These are phyloP conservation scores for Dolichotis patagonum DNA, from an alignment of 2,113 vertebrate genomes.

Conservation along the genomic window DNA sequence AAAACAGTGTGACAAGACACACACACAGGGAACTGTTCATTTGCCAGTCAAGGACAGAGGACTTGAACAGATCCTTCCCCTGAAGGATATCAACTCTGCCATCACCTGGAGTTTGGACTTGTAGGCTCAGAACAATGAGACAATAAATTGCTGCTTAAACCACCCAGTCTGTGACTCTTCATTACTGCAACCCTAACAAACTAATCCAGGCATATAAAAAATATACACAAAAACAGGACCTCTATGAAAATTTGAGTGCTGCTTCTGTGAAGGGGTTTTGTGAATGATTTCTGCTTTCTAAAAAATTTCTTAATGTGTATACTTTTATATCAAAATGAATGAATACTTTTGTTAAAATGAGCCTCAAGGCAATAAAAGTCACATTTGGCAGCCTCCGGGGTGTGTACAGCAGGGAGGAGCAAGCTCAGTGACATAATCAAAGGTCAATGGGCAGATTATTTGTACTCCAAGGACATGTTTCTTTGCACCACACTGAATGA, in stretches of 20 bases:
- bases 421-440: background rate
- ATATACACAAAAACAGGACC: background rate
- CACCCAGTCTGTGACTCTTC: background rate
- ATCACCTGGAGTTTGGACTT: background rate
- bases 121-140: background rate
- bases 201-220: background rate
- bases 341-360: constrained; percentile 1
- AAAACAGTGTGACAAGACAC: background rate
- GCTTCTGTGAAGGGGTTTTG: background rate
- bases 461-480: background rate
- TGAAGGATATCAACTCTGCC: background rate
- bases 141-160: background rate
- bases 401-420: background rate
- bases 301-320: background rate
- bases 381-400: background rate
- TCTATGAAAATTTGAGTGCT: background rate
- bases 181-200: background rate
- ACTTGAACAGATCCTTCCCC: background rate
- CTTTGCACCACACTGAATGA: background rate
- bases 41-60: background rate
- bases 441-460: background rate
- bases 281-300: background rate
- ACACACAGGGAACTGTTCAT: background rate
- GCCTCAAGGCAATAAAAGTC: background rate
- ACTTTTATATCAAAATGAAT: constrained; percentile 21